Evolutionary conservation across 2,797 vertebrate species (phyloP), one percentile per base, ranked within the genome.

Genomic region (Cirrhinus molitorella): DNA sequence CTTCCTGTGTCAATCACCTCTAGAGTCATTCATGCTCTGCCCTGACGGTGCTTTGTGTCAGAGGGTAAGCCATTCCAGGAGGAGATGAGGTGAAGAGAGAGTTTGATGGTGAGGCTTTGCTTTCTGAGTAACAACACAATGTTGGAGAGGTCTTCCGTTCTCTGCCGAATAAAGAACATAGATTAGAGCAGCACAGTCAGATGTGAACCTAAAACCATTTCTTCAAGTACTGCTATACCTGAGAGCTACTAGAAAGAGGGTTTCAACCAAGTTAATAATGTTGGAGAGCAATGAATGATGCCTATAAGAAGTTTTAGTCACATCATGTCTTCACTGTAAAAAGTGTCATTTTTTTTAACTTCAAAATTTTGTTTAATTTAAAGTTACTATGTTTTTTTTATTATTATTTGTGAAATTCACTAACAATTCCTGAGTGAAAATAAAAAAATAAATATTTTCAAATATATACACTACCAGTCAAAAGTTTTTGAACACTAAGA

Each of bases 11-110:
- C 89, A 85, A 85, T 92, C 88, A 78, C 40, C 67, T 77, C 40
- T 76, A 82, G 85, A 90, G 85, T 89, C 87, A 91, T 91, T 88
- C 85, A 86, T 51, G 63, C 82, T 11, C n/a, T 85, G 86, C 49
- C 66, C 43, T 77, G 49, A 31, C 14, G 31, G 17, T 53, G 66
- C 59, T 78, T 83, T 81, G 81, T 81, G 84, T 73, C 73, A 76
- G 75, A 65, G 19, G n/a, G 55, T 23, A 77, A 81, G n/a, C 49
- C 61, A 73, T 74, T 84, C 25, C 79, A 13, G 53, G 14, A 73
- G n/a, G 73, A 86, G 68, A 85, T 63, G 73, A 73, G 72, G 57
- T 55, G 34, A 85, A 37, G n/a, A 47, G 37, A 16, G 25, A 13
- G 17, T 67, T 25, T 81, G 25, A 40, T 43, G 37, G 68, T 17